Evolutionary conservation across 2,113 vertebrate species (phyloP), one percentile per base, ranked within the genome.

Genomic region (Corythornis cristatus): DNA sequence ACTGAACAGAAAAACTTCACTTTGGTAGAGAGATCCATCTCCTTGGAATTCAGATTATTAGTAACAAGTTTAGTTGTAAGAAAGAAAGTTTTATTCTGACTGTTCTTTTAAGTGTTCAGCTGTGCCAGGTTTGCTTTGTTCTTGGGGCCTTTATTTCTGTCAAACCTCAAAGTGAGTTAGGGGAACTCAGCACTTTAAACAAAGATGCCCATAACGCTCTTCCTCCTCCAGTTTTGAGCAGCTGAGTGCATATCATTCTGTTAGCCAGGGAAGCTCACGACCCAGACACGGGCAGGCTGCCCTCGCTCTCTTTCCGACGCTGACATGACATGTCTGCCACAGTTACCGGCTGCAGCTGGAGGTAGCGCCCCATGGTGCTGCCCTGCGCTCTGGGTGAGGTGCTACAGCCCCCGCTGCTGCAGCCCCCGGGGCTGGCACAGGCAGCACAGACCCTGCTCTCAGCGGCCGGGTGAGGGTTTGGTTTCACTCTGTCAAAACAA

Each of bases 271-370:
- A 33, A 60, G 54, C 14, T 35, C 40, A 51, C 10, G 29, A 2
- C 26, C 28, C 2, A 0, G 25, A 11, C 18, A 1, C 0, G 3
- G 10, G 13, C 33, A 57, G 26, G 40, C 20, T 90, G 50, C 29
- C 43, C 8, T 45, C 51, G 4, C 0, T 45, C 56, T 2, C 43
- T 91, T 65, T 61, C 33, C 1, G 0, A 1, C 0, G 0, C 20
- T 50, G 57, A 11, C 0, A 0, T 72, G 57, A 22, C 53, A 9
- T 0, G 0, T 25, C 16, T 2, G 0, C 12, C 18, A 2, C 4
- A 6, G 60, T 43, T 33, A 17, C 23, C 29, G 5, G 0, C 31
- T 33, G 56, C 5, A 2, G 5, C 4, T 61, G 26, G 43, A 45
- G 35, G 33, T n/a, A 16, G 31, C 18, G 5, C 51, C 16, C 23